These are phyloP conservation scores for Diplosoma virens DNA, from an alignment of 23 tunicate genomes.

Conservation along the genomic window DNA sequence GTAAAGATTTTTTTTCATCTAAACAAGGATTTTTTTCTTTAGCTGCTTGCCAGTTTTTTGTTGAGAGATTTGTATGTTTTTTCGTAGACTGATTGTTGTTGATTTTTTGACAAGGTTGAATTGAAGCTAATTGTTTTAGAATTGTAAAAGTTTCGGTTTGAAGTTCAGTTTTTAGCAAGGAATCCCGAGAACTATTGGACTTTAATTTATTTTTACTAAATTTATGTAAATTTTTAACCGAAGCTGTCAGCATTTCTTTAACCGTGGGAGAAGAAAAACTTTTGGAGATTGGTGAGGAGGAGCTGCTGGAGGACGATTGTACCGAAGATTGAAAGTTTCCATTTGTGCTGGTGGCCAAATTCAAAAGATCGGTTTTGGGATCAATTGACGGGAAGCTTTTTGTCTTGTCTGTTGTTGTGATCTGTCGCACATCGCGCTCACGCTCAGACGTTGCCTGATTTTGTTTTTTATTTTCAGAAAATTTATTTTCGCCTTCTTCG, in stretches of 20 bases:
- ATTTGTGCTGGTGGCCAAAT: constrained; percentile 41
- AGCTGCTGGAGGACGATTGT: constrained; percentile 22
- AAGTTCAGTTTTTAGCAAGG: no score
- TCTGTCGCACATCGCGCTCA: no score
- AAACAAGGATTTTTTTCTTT: constrained; percentile 7
- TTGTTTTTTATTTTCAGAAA: not conserved
- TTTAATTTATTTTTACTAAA: constrained; percentile 30
- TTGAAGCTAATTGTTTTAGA: constrained; percentile 40
- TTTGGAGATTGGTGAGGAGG: constrained; percentile 10
- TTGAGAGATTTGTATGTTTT: constrained; percentile 49
- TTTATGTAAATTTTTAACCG: constrained; percentile 51
- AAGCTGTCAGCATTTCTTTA: constrained; percentile 44
- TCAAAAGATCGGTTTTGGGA: constrained; percentile 13
- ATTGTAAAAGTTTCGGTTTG: no score
- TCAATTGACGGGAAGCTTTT: not conserved
- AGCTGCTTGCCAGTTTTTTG: not conserved
- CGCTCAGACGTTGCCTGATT: no score
- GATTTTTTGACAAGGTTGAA: constrained; percentile 47
- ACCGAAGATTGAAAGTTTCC: constrained; percentile 49
- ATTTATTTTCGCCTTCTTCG: not conserved
- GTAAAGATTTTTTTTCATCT: constrained; percentile 32
- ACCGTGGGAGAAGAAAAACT: constrained; percentile 9
- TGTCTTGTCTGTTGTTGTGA: not conserved
- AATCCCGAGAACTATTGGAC: no score
- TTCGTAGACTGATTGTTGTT: constrained; percentile 73